Base-by-base conservation (phyloP, 2,113 vertebrate genomes). In the Aptenodytes forsteri region DNA sequence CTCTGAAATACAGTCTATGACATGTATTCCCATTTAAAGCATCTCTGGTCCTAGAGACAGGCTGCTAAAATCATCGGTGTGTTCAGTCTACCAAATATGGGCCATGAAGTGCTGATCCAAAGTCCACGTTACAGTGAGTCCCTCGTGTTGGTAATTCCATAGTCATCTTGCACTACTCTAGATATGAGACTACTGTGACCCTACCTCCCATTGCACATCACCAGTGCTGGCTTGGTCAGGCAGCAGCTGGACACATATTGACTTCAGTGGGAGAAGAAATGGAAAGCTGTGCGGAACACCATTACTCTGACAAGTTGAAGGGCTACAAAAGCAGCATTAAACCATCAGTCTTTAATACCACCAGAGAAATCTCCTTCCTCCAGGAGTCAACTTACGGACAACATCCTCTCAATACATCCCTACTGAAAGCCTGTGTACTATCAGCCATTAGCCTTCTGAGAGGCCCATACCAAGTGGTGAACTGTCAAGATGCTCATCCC, bases 71-170 rank as follows among this genome's bases (percentile, higher is more conserved):
- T 66, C 9, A 1, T 46, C 0, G 0, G 13, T 21, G 20, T 32
- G 7, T n/a, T 86, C 38, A 27, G 12, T 27, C 54, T 86, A n/a
- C 27, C 40, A 62, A 73, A 22, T 16, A 40, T 1, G 17, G 55
- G 22, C 25, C 52, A 29, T 56, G 52, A 64, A 49, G 8, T 59
- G 56, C 66, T 83, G 62, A 72, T 85, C 25, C 73, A 46, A 80
- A 83, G 30, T 61, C 49, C 27, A 11, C 0, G 0, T 69, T 70
- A 25, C 19, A 50, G 50, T 2, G 10, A 76, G 36, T 61, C 47
- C 36, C 13, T 76, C 9, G 0, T 50, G 18, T 22, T 40, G 26
- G 50, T 62, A 66, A 14, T 40, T 49, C 27, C 29, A 4, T 9
- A 29, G 34, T 49, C 54, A 47, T 30, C 46, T 77, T 36, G 23